phyloP scores from a whole-genome alignment of 2,888 invertebrate species.

The Oxycera nigricornis region DNA sequence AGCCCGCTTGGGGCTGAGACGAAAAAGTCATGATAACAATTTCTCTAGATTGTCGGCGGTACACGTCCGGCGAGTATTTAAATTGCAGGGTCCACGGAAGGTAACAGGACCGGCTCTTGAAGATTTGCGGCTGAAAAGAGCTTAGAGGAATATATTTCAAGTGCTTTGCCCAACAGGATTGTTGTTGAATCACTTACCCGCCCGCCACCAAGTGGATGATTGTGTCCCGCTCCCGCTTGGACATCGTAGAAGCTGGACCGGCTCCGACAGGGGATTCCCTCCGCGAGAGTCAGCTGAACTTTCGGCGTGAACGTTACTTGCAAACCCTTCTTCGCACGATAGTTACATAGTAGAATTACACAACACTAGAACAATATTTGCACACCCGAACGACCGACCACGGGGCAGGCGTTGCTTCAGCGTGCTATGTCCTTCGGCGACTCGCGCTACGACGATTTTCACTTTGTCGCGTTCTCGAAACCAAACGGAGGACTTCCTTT shows the following conservation, averaged over 20 bases:
- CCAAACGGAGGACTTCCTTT: not conserved
- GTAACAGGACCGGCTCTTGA: not conserved
- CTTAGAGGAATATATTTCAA: too few relatives aligned
- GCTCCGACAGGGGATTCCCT: not conserved
- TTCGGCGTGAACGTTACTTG: not conserved
- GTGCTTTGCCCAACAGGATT: not conserved
- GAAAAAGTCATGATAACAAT: not conserved
- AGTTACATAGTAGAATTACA: conserved; percentile 32
- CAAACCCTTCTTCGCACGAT: not conserved
- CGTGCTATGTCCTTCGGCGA: too few relatives aligned
- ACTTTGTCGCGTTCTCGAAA: not conserved
- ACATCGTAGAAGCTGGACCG: conserved; percentile 51
- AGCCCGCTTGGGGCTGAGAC: not conserved
- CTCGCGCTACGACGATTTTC: too few relatives aligned
- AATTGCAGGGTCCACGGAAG: not conserved
- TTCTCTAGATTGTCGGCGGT: conserved; percentile 2
- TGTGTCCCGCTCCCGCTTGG: conserved; percentile 76
- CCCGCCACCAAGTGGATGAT: conserved; percentile 94
- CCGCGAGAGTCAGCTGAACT: not conserved
- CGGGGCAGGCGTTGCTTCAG: too few relatives aligned
- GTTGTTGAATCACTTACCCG: conserved; percentile 75
- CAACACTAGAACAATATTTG: not conserved
- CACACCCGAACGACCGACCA: not conserved
- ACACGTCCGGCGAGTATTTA: not conserved
- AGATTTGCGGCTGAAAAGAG: too few relatives aligned